Percentiles rank a stretch among this genome's conserved stretches.
phyloP scores from a whole-genome alignment of 2,888 invertebrate genomes.

The Epirrhoe tristata region DNA sequence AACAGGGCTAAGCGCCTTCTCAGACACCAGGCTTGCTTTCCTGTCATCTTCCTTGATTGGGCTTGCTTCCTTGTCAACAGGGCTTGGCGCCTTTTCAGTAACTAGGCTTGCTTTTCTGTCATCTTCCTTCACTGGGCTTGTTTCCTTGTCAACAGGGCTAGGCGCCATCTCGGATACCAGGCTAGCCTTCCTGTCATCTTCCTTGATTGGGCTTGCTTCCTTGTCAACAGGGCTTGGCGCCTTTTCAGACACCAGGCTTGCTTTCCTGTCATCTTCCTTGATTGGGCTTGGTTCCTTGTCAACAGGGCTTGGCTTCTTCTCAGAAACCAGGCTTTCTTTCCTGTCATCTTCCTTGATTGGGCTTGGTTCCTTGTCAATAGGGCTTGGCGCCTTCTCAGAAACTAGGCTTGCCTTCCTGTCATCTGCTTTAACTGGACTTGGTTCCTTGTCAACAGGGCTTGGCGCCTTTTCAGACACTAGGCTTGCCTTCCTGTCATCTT shows the following conservation, averaged over 20 bases:
- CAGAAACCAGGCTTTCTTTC: background rate
- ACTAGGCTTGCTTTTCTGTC: constrained; percentile 11
- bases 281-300: constrained; percentile 3
- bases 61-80: too few species aligned
- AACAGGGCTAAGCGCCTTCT: too few species aligned
- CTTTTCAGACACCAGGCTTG: constrained; percentile 15
- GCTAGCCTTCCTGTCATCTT: too few species aligned
- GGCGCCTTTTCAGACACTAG: constrained; percentile 9
- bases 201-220: constrained; percentile 3
- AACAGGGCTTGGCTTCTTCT: constrained; percentile 10
- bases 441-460: too few species aligned
- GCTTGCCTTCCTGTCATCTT: background rate
- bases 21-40: too few species aligned
- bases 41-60: too few species aligned
- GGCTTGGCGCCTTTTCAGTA: background rate
- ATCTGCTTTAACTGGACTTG: too few species aligned
- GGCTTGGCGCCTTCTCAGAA: background rate
- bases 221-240: background rate
- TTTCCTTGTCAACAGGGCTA: too few species aligned
- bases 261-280: background rate
- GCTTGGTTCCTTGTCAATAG: constrained; percentile 15
- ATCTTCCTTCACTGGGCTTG: too few species aligned
- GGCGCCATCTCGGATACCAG: too few species aligned
- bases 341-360: constrained; percentile 16
- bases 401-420: too few species aligned